Evolutionary conservation across 2,888 invertebrate genomes (phyloP).

Genomic region (Cerceris rybyensis): DNA sequence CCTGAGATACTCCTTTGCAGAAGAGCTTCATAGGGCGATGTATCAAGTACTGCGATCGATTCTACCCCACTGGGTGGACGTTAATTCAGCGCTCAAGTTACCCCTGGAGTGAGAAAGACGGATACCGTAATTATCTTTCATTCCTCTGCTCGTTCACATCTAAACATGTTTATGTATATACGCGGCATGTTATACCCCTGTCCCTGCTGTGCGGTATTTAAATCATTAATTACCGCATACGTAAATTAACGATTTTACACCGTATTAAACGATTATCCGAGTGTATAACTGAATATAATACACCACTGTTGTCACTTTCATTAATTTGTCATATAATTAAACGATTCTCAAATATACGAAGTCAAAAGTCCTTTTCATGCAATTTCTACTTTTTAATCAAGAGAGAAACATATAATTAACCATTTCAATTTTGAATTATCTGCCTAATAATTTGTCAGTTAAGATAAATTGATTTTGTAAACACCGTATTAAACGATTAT

Average conservation of each 20-base stretch:
- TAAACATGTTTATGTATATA: background rate
- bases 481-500: background rate
- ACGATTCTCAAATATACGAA: too few species aligned
- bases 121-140: background rate
- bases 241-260: background rate
- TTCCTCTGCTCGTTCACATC: background rate
- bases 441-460: too few species aligned
- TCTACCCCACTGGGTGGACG: background rate
- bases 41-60: background rate
- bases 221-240: background rate
- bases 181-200: background rate
- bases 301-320: background rate
- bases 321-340: too few species aligned
- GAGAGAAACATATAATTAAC: too few species aligned
- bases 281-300: background rate
- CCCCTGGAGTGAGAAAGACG: background rate
- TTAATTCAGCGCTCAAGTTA: background rate
- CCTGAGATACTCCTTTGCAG: background rate
- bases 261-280: background rate
- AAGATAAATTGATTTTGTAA: too few species aligned
- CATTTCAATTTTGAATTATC: too few species aligned
- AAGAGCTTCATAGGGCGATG: background rate
- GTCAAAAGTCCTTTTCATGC: too few species aligned
- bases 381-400: too few species aligned
- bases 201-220: background rate